Evolutionary conservation across 2,888 invertebrate species (phyloP), one percentile per base, ranked within the genome.

Genomic region (Automeris io): DNA sequence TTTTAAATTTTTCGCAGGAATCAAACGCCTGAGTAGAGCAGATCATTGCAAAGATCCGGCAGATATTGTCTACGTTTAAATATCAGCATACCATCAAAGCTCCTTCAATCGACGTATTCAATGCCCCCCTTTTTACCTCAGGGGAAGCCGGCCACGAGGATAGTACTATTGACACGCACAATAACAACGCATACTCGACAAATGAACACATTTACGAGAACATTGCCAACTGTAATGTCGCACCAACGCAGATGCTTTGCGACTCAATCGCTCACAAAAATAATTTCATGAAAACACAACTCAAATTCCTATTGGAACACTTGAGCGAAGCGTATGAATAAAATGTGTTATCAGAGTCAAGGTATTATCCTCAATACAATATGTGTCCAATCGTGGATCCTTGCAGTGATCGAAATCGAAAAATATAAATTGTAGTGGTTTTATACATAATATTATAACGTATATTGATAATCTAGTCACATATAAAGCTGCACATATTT

Each of bases 21-120:
- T 94, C 94, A 85, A 94, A 94, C 89, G 94, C 94, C 93, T 94
- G 93, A 93, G 93, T 93, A 89, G 92, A 92, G 90, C 92, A 92
- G 92, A 92, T 93, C 90, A 91, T 92, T 91, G 91, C 91, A 91
- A 92, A 91, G 90, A 92, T 92, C 90, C 91, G 92, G 88, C 90
- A 91, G 88, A 90, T 91, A 89, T 89, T 92, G 88, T 89, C 91
- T 78, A 91, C 91, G 88, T 92, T 92, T 88, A 89, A 89, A 77
- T 89, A 89, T 82, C 90, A 90, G 81, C 90, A 90, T 81, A 83
- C 74, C 86, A 70, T 41, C 82, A 77, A 76, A 76, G 79, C 81
- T 70, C 67, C 79, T 65, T 66, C 86, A 56, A 75, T 76, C 77
- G 87, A 80, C 76, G 83, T 75, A 71, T 79, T 74, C 78, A 76